Evolutionary conservation across 2,888 invertebrate genomes (phyloP), one percentile per base, ranked within the genome.

Genomic region (Rotaria macrura): DNA sequence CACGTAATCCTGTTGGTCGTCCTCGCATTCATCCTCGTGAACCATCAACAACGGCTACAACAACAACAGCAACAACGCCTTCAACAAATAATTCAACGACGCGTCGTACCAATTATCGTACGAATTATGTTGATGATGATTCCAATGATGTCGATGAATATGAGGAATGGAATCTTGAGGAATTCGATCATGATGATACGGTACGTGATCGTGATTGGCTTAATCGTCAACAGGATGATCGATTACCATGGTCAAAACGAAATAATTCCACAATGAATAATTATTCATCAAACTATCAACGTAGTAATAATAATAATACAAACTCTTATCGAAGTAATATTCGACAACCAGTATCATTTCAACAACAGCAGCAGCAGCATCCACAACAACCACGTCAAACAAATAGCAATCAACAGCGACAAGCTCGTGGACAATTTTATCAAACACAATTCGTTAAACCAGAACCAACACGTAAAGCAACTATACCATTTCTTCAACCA

Each of bases 401-500:
- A 43, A n/a, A 43, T 10, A 40, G 43, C 12, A 79, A 43, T 79
- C 43, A 40, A 79, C 40, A 79, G 10, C 79, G 79, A 43, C 14
- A 25, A 34, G 6, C 25, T 25, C 79, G 79, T 79, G 79, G 79
- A n/a, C 79, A 79, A 25, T 79, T 79, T 23, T 43, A 43, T n/a
- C 40, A 79, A 79, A 79, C 79, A 43, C 79, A 79, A 43, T 79
- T 79, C 52, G 84, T 84, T 25, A 49, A 54, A 38, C 84, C 84
- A 52, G 54, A 84, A 54, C 40, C 84, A n/a, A 52, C 84, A 34
- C 34, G 52, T 43, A 84, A 84, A 54, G 84, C 84, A 43, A 52
- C 49, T 29, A 84, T 84, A 34, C 84, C 84, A 52, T 84, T 84
- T 34, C 52, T 84, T 49, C 52, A 84, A 84, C 84, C 84, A 20